Conservation (phyloP, 35 echinoderm and acorn worm genomes). For the Nesometra sesokonis region DNA sequence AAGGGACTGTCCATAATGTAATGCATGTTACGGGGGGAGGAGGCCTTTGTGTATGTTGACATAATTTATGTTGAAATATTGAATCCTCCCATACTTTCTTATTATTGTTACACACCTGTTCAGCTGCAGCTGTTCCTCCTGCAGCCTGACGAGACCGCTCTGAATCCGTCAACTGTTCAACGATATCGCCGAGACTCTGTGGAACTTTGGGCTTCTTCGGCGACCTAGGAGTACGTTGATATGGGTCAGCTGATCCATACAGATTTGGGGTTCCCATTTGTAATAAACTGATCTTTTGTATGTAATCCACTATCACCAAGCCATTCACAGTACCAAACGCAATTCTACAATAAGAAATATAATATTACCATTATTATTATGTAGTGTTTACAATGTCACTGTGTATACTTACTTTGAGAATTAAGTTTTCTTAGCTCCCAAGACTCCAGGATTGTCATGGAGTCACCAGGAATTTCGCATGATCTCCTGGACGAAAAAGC, state of each 20-base stretch:
- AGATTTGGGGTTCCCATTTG: constrained; percentile 98
- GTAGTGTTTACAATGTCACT: no score
- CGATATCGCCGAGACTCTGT: constrained; percentile 83
- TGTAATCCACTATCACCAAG: constrained; percentile 85
- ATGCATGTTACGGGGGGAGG: no score
- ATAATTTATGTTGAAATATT: neutral
- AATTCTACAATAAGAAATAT: constrained; percentile 26
- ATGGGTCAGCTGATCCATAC: constrained; percentile 93
- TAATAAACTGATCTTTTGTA: constrained; percentile 83
- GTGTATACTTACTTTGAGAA: no score
- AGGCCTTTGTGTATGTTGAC: no score
- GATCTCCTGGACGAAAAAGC: no score
- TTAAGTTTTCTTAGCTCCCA: no score
- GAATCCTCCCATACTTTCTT: neutral
- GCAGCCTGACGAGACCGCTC: constrained; percentile 52
- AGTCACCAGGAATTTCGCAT: no score
- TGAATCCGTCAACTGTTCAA: constrained; percentile 81
- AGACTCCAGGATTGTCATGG: no score
- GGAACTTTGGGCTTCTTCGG: constrained; percentile 89
- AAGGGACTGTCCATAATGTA: no score
- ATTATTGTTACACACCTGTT: constrained; percentile 23
- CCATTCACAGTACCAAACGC: constrained; percentile 87
- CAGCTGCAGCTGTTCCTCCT: constrained; percentile 7
- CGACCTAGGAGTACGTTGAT: constrained; percentile 88
- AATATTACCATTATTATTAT: no score